phyloP scores from a whole-genome alignment of 2,797 vertebrate species.

The Tadarida brasiliensis region DNA sequence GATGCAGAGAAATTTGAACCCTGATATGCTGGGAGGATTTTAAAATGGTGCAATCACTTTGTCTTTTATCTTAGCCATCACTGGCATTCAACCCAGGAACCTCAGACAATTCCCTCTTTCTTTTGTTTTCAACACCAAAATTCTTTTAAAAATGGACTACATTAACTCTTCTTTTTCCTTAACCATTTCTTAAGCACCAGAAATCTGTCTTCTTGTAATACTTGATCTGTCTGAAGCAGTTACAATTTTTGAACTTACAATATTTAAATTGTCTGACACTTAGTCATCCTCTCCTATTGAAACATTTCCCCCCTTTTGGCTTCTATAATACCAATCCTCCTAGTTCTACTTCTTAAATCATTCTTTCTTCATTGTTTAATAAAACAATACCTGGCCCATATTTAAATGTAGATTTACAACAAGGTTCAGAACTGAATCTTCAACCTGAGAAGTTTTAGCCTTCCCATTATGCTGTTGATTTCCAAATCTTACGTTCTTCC shows the following conservation, averaged over 20 bases:
- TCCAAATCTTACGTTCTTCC: slow-evolving; percentile 43
- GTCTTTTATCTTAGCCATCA: background rate
- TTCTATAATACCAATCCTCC: background rate
- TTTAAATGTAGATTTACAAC: background rate
- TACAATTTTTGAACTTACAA: slow-evolving; percentile 36
- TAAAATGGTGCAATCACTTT: background rate
- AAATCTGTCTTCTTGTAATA: slow-evolving; percentile 44
- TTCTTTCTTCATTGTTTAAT: slow-evolving; percentile 54
- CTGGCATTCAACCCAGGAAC: background rate
- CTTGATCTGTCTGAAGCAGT: slow-evolving; percentile 11
- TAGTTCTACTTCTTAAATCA: background rate
- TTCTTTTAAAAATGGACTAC: slow-evolving; percentile 9
- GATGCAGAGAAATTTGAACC: background rate
- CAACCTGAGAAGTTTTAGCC: background rate
- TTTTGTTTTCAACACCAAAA: slow-evolving; percentile 15
- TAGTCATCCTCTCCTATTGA: background rate
- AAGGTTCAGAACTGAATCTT: slow-evolving; percentile 28
- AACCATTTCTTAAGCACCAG: slow-evolving; percentile 45
- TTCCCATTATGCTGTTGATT: slow-evolving; percentile 28
- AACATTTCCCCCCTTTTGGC: background rate
- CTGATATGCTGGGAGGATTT: background rate
- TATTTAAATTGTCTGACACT: slow-evolving; percentile 1
- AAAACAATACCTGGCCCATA: slow-evolving; percentile 2
- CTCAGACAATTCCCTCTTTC: background rate
- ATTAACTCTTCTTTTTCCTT: slow-evolving; percentile 21